Evolutionary conservation across 2,113 vertebrate genomes (phyloP).

Genomic region (Psettodes erumei): DNA sequence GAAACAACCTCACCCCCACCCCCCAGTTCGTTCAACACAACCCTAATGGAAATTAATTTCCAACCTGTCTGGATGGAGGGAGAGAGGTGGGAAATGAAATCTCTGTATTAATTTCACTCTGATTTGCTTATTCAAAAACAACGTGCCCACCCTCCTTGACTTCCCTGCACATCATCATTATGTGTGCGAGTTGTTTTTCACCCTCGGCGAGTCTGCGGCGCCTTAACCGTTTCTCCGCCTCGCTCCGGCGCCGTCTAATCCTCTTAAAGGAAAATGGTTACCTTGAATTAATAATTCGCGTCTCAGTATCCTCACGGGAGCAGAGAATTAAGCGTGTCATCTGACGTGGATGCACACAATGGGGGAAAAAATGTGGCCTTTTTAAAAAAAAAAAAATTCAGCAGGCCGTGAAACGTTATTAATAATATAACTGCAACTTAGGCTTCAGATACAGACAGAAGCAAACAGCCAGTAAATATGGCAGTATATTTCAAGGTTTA

Average conservation of each 20-base stretch:
- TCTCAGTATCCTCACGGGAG: conserved; percentile 27
- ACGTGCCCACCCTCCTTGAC: conserved; percentile 38
- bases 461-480: not conserved
- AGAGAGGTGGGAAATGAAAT: conserved; percentile 13
- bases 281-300: conserved; percentile 29
- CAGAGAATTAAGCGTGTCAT: conserved; percentile 26
- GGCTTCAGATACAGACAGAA: not conserved
- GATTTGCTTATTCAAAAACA: conserved; percentile 36
- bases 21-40: conserved; percentile 67
- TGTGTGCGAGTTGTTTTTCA: conserved; percentile 18
- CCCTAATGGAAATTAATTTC: conserved; percentile 83
- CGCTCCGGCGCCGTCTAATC: conserved; percentile 41
- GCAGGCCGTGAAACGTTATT: conserved; percentile 2
- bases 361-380: conserved; percentile 9
- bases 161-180: conserved; percentile 31
- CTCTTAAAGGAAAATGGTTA: conserved; percentile 53
- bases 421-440: conserved; percentile 9
- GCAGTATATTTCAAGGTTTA: not conserved
- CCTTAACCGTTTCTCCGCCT: conserved; percentile 34
- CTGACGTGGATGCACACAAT: conserved; percentile 11
- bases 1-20: conserved; percentile 77
- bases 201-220: not conserved
- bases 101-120: conserved; percentile 55
- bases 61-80: conserved; percentile 69
- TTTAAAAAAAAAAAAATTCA: too few relatives aligned